Evolutionary conservation across 2,113 vertebrate species (phyloP), one percentile per base, ranked within the genome.

Genomic region (Monarcha castaneiventris): DNA sequence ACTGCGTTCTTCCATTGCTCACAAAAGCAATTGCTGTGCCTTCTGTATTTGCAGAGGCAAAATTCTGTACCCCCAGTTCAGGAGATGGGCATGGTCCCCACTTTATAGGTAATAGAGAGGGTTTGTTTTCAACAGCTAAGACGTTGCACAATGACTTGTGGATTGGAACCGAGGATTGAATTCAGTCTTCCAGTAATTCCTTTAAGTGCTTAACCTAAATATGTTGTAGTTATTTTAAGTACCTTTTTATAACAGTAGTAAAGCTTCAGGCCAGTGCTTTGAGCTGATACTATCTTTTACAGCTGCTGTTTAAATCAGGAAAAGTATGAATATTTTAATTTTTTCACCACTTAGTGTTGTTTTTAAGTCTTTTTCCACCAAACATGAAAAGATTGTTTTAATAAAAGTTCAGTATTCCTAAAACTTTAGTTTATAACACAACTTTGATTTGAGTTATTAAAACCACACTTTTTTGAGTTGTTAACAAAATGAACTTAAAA

Each of bases 151-250:
- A 41, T 91, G 92, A 67, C 79, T 94, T 63, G 68, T 86, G 87
- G 78, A 66, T 91, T 88, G 90, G 86, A 94, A 56, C 63, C 4
- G 22, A 89, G 94, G 94, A 84, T 89, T 91, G 94, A 89, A 95
- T 87, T 93, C 56, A 30, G 93, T 89, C 96, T 95, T 81, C 16
- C 44, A 59, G 86, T 97, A 97, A 97, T 93, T 97, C 93, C 64
- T 96, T 96, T 96, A 96, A 95, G 93, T 93, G 62, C 88, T 97
- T 97, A 95, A 95, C 96, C 93, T 95, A 84, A 94, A 95, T 96
- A 92, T 92, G 86, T 92, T 96, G 93, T 92, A 90, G 83, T 95
- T 93, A 96, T 93, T 93, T 93, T 93, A 96, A 96, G 92, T 90
- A 90, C 83, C 86, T 93, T 93, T 93, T 94, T 90, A 76, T 93